Evolutionary conservation across 2,113 vertebrate species (phyloP), one percentile per base, ranked within the genome.

Genomic region (Marmota monax): DNA sequence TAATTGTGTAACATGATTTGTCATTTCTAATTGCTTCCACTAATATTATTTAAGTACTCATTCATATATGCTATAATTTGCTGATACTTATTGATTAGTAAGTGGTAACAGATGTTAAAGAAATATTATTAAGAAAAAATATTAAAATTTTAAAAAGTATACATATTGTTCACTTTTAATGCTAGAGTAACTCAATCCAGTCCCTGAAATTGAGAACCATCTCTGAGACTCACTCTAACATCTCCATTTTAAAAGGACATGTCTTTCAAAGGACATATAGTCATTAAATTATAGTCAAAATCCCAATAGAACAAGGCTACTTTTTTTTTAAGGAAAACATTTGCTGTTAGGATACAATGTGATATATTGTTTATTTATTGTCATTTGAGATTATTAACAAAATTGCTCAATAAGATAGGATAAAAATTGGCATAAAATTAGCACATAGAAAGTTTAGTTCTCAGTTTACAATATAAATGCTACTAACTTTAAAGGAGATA

Each of bases 221-320:
- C 82, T 70, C 45, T 91, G 45, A 90, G 51, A 82, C 12, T 79
- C 56, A 39, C 0, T 56, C 10, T 76, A 76, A 63, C 39, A 29
- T 29, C 5, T 14, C 91, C 23, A 51, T 76, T 61, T 88, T 32
- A 84, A 84, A 95, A 58, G 9, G 5, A 27, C 0, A 0, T 53
- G 76, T 69, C 74, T 58, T 70, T 85, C 20, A 73, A 74, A 88
- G 5, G 9, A 90, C 12, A 23, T 61, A 23, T 69, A 65, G 25
- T 72, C 53, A 69, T 1, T 45, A 87, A 80, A 32, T 74, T 39
- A 83, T 77, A 79, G 29, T 85, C n/a, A 92, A 94, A 83, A 92
- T 87, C 16, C 4, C 69, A n/a, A n/a, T 23, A 70, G 51, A 92
- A 56, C 13, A 80, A 27, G 1, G 2, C 2, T 53, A 34, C 11